Evolutionary conservation across 2,888 invertebrate genomes (phyloP), one percentile per base, ranked within the genome.

Genomic region (Eumerus sabulonum): DNA sequence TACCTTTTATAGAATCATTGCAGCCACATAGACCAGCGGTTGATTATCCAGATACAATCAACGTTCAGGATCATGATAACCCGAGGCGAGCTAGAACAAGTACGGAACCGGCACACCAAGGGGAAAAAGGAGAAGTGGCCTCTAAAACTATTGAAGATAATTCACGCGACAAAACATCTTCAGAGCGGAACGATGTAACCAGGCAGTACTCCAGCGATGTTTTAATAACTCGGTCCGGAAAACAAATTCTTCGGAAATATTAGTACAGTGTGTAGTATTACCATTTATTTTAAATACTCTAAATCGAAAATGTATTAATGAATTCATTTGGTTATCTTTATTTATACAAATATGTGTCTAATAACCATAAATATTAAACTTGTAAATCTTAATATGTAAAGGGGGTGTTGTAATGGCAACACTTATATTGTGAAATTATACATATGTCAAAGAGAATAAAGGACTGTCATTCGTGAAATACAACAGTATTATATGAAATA

Each of bases 1-100:
- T 19, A 12, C n/a, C 13, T n/a, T 59, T 17, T 59, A 12, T 47
- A 59, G 14, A 59, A n/a, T 57, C 44, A 12, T 57, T 57, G 19
- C 57, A 44, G 45, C 11, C 40, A 27, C 27, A 27, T 27, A 27
- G 7, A 27, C 27, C 27, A 27, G 27, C 27, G 27, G 27, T 27
- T 27, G 27, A 27, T 27, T 27, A 27, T 7, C 27, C 27, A 18
- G 18, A 19, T 40, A 13, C 17, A 1, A 40, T n/a, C 18, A 40
- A n/a, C n/a, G 12, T 40, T 40, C 13, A 13, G 17, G 18, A 7
- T 18, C 13, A 9, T 18, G 54, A 13, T 16, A 38, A 13, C 54
- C 38, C 13, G 9, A 1, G 1, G 11, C 17, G 12, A 47, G 18
- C 17, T 11, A 5, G 9, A 17, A 47, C 13, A 18, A 18, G 17